Evolutionary conservation across 2,113 vertebrate genomes (phyloP), one percentile per base, ranked within the genome.

Genomic region (Lepidiolamprologus cunningtoni): DNA sequence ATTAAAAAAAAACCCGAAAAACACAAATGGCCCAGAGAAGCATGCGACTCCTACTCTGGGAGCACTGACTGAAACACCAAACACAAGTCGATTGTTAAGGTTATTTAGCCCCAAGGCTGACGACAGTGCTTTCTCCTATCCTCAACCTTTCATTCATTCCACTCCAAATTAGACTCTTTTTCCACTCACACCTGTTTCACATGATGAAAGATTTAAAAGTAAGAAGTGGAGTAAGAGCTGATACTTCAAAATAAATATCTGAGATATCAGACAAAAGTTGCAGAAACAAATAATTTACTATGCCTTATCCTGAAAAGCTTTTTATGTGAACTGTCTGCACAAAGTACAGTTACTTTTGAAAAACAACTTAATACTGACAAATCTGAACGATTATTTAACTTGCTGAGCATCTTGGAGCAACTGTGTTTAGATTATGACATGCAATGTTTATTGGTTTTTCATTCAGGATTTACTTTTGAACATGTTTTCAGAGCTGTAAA

Each of bases 141-240:
- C 82, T 81, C 80, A 84, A 53, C 83, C 35, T 88, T 90, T 89
- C 78, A 91, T 88, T 87, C 85, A 89, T 85, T 76, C 40, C n/a
- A 47, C 45, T 91, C 91, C 82, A 84, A 91, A 89, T 83, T 83
- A 91, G 82, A 89, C 81, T 91, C 54, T 84, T 68, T 55, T 47
- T 89, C 87, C 12, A 17, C 90, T 90, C 61, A 81, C 90, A 91
- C 86, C 89, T 88, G 26, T 63, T 89, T 90, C 58, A 19, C 61
- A 47, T 57, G 87, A 89, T 42, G 80, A 87, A 80, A 85, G 88
- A 87, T 80, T 76, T 33, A 61, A 9, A 61, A 61, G 57, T 61
- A 33, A 33, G 16, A 33, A 61, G 47, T 76, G 52, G 33, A 82
- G 21, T 76, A 17, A 87, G 17, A 81, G 28, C 19, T 7, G 19